Evolutionary conservation across 1,140 invertebrate species (phyloP).

Genomic region (Heliconius hermathena): DNA sequence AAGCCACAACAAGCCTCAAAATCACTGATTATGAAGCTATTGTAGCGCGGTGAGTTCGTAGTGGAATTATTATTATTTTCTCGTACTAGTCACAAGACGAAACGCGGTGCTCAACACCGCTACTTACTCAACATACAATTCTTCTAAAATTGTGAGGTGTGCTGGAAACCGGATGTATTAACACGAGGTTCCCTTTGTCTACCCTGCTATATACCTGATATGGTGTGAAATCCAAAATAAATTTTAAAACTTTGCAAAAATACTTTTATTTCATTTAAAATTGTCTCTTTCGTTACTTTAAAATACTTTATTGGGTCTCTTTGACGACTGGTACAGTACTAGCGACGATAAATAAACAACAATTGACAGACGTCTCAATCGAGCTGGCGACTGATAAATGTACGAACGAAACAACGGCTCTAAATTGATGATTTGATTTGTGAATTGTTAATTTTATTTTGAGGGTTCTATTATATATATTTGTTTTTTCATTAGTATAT

Average conservation of each 20-base stretch:
- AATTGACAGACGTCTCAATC: constrained; percentile 11
- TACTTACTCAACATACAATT: not conserved
- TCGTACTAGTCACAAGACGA: not conserved
- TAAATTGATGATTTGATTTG: not conserved
- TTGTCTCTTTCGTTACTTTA: not conserved
- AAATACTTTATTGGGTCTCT: not conserved
- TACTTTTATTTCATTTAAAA: not conserved
- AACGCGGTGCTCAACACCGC: not conserved
- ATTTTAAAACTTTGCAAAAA: not conserved
- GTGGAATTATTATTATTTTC: not conserved
- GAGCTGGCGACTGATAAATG: not conserved
- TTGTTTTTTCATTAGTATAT: not conserved
- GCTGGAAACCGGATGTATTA: not conserved
- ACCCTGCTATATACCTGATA: not conserved
- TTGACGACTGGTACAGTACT: not conserved
- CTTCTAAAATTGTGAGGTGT: not conserved
- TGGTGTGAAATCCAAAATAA: not conserved
- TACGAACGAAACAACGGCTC: not conserved
- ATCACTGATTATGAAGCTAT: no score
- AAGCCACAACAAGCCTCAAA: no score
- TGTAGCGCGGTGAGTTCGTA: no score
- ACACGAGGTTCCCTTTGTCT: not conserved
- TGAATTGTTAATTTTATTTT: not conserved
- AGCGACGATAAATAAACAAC: not conserved
- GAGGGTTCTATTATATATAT: not conserved